Evolutionary conservation across 1,140 invertebrate genomes (phyloP), one percentile per base, ranked within the genome.

Genomic region (Platyura marginata): DNA sequence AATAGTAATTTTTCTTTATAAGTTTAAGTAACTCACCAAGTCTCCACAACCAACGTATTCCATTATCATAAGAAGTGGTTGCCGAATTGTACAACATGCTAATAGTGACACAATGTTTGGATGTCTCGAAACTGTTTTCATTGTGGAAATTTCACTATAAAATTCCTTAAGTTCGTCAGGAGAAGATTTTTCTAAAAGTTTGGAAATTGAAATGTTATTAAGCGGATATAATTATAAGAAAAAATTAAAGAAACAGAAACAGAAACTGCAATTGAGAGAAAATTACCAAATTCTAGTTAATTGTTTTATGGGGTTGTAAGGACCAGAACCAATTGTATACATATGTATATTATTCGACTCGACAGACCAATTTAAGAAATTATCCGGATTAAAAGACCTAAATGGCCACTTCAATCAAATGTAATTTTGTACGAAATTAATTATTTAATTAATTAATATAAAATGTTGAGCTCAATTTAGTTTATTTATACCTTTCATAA

Each of bases 21-120:
- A n/a, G n/a, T n/a, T n/a, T 36, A 39, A 9, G 20, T 9, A 3
- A 2, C 66, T 67, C 40, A 85, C 73, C 35, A 91, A 62, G 59
- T 85, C 83, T 2, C 85, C 85, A 42, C 75, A 74, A 0, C 79
- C 73, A 15, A 85, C 74, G 51, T 79, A 86, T 53, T 90, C 85
- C 61, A 90, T 72, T 1, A 90, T 66, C 40, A 87, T 74, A 25
- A 77, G 74, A 51, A 69, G 71, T 13, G 72, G 83, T 46, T 70
- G 62, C 34, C 64, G 57, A n/a, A 65, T 60, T 2, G 81, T 84
- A 49, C 82, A 87, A 51, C 80, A 89, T 1, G 77, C 85, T 2
- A 89, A 56, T 36, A 92, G 64, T 37, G 69, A 68, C 3, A 91
- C 81, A 20, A 91, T 72, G 58, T 90, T 79, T 11, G 70, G 68